Evolutionary conservation across 53 echinoderm and acorn worm genomes (phyloP).

Genomic region (Paelopatides confundens): DNA sequence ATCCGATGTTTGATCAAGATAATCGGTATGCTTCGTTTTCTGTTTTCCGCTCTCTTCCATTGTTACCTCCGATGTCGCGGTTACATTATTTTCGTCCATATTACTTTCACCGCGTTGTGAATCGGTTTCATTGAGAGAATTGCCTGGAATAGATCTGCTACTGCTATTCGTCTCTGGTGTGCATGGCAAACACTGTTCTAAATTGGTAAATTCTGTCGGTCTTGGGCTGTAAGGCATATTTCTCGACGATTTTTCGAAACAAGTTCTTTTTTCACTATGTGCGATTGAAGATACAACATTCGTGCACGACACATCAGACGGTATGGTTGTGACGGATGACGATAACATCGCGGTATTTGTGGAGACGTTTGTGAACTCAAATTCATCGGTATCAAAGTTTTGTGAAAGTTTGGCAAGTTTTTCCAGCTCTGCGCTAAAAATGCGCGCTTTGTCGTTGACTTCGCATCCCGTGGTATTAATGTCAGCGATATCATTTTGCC

Average conservation of each 20-base stretch:
- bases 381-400: slow-evolving; percentile 73
- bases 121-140: not conserved
- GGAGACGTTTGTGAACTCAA: slow-evolving; percentile 35
- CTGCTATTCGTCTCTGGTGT: not conserved
- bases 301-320: not conserved
- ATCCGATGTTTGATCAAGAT: slow-evolving; percentile 75
- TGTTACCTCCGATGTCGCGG: not conserved
- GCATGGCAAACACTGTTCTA: not conserved
- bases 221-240: not conserved
- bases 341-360: not conserved
- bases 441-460: slow-evolving; percentile 51
- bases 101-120: not conserved
- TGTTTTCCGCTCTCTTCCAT: not conserved
- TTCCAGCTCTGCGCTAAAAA: slow-evolving; percentile 95
- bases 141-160: not conserved
- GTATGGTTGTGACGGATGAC: not conserved
- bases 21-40: slow-evolving; percentile 88
- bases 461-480: slow-evolving; percentile 16
- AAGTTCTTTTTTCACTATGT: no score
- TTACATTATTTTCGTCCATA: not conserved
- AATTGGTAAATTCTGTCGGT: not conserved
- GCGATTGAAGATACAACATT: not conserved
- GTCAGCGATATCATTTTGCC: slow-evolving; percentile 32
- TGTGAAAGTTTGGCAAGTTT: slow-evolving; percentile 94
- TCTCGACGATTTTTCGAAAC: not conserved